Percentiles rank a stretch among this genome's conserved stretches.
Evolutionary conservation across 2,113 vertebrate genomes (phyloP).

Genomic region (Limanda limanda): DNA sequence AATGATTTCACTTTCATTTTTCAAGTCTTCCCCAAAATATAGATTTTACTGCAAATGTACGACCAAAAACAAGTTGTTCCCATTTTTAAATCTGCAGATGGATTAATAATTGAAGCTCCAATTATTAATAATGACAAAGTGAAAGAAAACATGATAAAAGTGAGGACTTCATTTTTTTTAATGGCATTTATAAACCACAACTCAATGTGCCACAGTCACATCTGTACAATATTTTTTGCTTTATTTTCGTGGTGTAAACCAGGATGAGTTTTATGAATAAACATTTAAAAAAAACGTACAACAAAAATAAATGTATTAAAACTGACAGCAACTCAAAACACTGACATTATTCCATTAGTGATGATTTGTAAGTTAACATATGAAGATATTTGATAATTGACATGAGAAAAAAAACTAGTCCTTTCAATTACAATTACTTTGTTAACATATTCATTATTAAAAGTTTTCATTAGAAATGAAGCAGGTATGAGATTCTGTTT

Average conservation of each 20-base stretch:
- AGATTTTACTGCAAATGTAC: too few relatives aligned
- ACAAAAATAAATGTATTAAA: background rate
- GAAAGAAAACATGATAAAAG: background rate
- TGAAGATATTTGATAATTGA: background rate
- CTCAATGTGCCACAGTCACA: background rate
- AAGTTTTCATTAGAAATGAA: constrained; percentile 21
- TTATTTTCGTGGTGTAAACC: constrained; percentile 9
- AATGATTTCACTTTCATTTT: background rate
- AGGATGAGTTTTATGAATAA: background rate
- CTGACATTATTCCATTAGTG: background rate
- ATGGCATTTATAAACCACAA: constrained; percentile 10
- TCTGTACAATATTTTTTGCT: constrained; percentile 9
- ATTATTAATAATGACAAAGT: background rate
- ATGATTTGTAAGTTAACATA: background rate
- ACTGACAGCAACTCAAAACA: background rate
- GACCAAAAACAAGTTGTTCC: background rate
- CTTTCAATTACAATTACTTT: constrained; percentile 1
- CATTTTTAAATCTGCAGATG: too few relatives aligned
- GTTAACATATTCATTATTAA: constrained; percentile 30
- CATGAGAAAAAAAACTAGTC: background rate
- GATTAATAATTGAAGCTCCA: too few relatives aligned
- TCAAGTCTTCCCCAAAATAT: too few relatives aligned
- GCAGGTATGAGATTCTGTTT: background rate
- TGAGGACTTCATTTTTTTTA: background rate
- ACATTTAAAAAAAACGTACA: background rate